Percentiles rank a stretch among this genome's conserved stretches.
These are phyloP conservation scores for Danionella cerebrum DNA, from an alignment of 2,113 vertebrate species.

Conservation along the genomic window DNA sequence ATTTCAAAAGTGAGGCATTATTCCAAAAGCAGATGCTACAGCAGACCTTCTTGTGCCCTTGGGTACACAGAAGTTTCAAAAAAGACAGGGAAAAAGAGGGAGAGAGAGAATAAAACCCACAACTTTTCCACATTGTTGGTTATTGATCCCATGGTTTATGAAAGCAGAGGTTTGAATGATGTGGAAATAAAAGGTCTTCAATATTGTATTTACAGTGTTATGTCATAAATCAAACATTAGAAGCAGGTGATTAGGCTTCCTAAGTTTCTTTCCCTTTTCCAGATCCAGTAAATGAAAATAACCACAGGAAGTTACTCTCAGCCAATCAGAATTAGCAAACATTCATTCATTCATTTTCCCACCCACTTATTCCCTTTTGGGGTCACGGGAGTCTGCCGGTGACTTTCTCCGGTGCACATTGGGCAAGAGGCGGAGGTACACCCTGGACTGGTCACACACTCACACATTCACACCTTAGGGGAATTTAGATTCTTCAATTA, in stretches of 20 bases:
- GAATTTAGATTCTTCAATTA: too few relatives aligned
- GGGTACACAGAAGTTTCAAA: constrained; percentile 2
- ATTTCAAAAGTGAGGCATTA: constrained; percentile 29
- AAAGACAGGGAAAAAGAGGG: not conserved
- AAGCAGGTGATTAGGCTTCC: not conserved
- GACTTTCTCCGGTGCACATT: too few relatives aligned
- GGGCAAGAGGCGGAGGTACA: too few relatives aligned
- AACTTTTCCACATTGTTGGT: constrained; percentile 19
- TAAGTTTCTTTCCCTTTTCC: not conserved
- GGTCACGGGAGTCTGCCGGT: too few relatives aligned
- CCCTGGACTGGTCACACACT: too few relatives aligned
- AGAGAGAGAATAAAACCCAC: constrained; percentile 5
- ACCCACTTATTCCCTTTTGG: too few relatives aligned
- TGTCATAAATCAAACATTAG: constrained; percentile 26
- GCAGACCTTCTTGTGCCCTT: constrained; percentile 25
- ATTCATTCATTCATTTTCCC: too few relatives aligned
- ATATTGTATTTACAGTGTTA: not conserved
- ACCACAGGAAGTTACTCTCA: too few relatives aligned
- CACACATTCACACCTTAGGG: too few relatives aligned
- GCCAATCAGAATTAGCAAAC: too few relatives aligned
- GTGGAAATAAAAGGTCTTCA: not conserved
- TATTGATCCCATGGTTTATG: constrained; percentile 34
- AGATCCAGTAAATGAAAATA: too few relatives aligned
- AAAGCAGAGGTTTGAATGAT: constrained; percentile 23
- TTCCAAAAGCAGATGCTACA: constrained; percentile 13